Conservation (phyloP, 2,113 vertebrate genomes). For the Columba janthina region DNA sequence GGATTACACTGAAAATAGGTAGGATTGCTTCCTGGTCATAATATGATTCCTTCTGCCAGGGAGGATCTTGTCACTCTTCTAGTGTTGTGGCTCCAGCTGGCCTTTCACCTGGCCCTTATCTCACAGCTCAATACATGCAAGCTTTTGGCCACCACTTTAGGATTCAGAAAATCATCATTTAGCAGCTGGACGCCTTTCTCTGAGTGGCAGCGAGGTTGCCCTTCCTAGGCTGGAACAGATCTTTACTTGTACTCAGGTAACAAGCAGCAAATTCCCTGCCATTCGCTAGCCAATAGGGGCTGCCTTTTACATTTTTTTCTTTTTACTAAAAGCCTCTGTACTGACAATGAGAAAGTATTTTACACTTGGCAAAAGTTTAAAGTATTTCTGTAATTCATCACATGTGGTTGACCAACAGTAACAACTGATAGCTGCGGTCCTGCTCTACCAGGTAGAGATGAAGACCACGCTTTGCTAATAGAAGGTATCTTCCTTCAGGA, state of each 20-base stretch:
- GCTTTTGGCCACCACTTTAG: not conserved
- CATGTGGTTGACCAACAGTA: not conserved
- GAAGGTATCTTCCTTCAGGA: not conserved
- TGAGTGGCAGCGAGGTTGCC: fast-evolving
- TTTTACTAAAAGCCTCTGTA: not conserved
- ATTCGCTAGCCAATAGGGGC: fast-evolving
- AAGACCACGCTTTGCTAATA: not conserved
- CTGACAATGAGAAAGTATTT: not conserved
- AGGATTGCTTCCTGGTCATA: not conserved
- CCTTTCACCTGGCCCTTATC: not conserved
- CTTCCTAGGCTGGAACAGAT: not conserved
- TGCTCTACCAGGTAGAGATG: not conserved
- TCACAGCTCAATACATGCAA: not conserved
- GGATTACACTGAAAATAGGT: not conserved
- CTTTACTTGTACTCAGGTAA: not conserved
- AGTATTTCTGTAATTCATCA: not conserved
- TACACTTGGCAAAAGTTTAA: not conserved
- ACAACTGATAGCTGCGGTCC: not conserved
- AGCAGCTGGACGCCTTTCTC: not conserved
- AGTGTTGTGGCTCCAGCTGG: not conserved
- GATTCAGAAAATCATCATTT: not conserved
- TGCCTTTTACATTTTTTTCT: not conserved
- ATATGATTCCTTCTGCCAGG: not conserved
- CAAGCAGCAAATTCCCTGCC: not conserved
- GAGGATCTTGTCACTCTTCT: not conserved